Conservation (phyloP, 2,113 vertebrate genomes). For the Rhinogobius similis region DNA sequence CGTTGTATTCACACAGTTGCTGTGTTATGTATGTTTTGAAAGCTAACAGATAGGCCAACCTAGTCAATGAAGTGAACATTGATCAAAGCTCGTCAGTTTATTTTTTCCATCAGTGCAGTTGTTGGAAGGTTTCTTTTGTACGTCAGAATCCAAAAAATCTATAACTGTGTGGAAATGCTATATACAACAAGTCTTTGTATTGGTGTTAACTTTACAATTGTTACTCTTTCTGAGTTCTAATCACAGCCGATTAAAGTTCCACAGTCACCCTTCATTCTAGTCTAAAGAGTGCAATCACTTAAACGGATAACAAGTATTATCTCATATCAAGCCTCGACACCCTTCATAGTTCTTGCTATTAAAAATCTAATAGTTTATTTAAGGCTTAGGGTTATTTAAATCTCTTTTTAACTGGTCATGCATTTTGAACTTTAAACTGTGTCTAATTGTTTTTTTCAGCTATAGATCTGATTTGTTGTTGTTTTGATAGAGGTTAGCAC, state of each 20-base stretch:
- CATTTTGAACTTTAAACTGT: background rate
- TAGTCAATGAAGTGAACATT: slow-evolving; percentile 35
- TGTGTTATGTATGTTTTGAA: background rate
- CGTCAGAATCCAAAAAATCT: background rate
- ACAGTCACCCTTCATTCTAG: background rate
- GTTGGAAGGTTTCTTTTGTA: background rate
- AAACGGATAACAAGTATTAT: background rate
- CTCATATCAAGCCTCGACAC: background rate
- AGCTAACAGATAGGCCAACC: slow-evolving; percentile 14
- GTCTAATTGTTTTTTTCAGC: too few species aligned
- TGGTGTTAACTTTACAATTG: background rate
- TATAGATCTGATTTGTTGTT: too few species aligned
- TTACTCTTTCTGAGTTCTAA: background rate
- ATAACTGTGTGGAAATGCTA: background rate
- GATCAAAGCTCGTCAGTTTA: slow-evolving; percentile 45
- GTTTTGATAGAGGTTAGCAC: too few species aligned
- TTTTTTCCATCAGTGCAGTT: slow-evolving; percentile 32
- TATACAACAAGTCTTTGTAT: background rate
- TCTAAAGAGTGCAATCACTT: background rate
- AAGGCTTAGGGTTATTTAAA: background rate
- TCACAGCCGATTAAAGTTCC: background rate
- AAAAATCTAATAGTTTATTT: background rate
- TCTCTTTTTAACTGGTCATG: background rate
- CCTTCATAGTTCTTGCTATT: background rate
- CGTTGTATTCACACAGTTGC: slow-evolving; percentile 10